Conservation (phyloP, 2,888 invertebrate genomes). For the Strigamia transsilvanica region DNA sequence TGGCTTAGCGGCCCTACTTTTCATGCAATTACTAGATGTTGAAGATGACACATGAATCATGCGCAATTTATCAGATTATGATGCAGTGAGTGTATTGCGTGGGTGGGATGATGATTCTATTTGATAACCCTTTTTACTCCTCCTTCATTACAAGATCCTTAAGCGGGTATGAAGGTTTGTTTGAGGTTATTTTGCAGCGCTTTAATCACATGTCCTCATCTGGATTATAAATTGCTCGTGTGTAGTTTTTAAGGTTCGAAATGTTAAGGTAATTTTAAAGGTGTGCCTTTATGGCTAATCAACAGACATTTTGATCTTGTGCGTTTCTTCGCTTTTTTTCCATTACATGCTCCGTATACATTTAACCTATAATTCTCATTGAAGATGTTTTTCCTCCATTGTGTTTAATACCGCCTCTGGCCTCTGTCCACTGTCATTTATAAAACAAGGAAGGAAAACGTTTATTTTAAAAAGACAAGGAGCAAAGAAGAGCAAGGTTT, state of each 20-base stretch:
- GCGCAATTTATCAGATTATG: not conserved
- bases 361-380: conserved; percentile 30
- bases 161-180: conserved; percentile 25
- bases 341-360: conserved; percentile 20
- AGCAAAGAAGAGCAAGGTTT: not conserved
- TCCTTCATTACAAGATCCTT: conserved; percentile 21
- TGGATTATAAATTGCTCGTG: conserved; percentile 16
- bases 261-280: conserved; percentile 30
- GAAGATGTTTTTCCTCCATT: conserved; percentile 21
- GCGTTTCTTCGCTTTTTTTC: not conserved
- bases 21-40: not conserved
- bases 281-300: conserved; percentile 5
- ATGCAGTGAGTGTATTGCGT: not conserved
- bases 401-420: conserved; percentile 12
- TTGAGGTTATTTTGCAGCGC: not conserved
- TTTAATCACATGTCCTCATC: conserved; percentile 18
- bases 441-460: conserved; percentile 7
- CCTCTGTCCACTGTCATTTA: conserved; percentile 12
- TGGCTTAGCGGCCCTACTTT: not conserved
- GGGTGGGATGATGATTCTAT: conserved; percentile 20
- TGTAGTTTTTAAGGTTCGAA: conserved; percentile 9
- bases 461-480: conserved; percentile 5
- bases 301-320: conserved; percentile 13
- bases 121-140: conserved; percentile 25
- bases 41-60: conserved; percentile 7